Percentiles rank a stretch among this genome's conserved stretches.
Conservation (phyloP, 2,797 vertebrate genomes). For the Molothrus aeneus region DNA sequence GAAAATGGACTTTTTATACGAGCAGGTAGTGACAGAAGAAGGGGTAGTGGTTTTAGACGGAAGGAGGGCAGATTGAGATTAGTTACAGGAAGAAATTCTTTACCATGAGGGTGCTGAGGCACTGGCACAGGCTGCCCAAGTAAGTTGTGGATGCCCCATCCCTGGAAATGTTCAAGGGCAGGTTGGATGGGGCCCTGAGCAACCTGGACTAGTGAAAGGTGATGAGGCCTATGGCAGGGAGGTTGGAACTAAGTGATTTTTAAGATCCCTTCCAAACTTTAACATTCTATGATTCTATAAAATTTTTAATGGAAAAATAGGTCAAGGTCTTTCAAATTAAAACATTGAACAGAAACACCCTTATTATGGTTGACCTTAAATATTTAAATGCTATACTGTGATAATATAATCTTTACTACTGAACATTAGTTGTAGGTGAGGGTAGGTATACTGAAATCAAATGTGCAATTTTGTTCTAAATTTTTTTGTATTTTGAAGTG, state of each 20-base stretch:
- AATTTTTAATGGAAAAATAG: background rate
- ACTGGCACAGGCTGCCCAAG: background rate
- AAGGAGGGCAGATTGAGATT: background rate
- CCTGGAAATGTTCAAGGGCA: background rate
- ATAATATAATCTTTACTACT: background rate
- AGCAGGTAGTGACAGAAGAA: background rate
- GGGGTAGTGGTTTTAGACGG: background rate
- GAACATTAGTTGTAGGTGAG: background rate
- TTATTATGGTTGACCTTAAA: background rate
- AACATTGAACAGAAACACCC: background rate
- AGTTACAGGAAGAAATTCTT: background rate
- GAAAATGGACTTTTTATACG: rapidly evolving
- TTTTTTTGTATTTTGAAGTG: background rate
- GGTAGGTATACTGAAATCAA: background rate
- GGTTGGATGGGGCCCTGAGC: background rate
- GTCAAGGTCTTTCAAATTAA: background rate
- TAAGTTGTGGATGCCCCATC: background rate
- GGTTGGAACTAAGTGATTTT: background rate
- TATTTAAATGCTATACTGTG: background rate
- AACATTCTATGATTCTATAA: background rate
- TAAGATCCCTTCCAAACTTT: background rate
- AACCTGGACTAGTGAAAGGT: background rate
- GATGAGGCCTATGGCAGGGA: background rate
- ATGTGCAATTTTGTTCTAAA: background rate
- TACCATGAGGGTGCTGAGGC: background rate